Evolutionary conservation across 2,888 invertebrate genomes (phyloP).

Genomic region (Lasioglossum pauxillum): DNA sequence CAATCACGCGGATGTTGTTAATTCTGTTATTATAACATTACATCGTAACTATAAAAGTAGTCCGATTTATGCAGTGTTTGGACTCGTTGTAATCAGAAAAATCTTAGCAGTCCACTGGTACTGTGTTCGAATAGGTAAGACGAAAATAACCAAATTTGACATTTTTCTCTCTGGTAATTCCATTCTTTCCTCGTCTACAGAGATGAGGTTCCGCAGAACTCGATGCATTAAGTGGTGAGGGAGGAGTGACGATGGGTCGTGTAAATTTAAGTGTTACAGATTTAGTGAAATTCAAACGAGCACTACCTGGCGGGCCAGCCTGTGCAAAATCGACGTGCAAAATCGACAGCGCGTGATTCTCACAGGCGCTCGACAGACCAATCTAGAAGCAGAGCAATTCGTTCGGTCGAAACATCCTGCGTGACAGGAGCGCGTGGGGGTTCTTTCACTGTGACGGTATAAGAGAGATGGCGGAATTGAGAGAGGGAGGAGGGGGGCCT

Average conservation of each 20-base stretch:
- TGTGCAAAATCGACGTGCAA: neutral
- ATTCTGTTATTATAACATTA: neutral
- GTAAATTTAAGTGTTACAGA: neutral
- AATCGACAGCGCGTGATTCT: neutral
- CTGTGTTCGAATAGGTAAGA: neutral
- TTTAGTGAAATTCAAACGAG: neutral
- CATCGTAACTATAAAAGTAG: neutral
- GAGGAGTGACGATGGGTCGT: neutral
- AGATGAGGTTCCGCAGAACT: too few relatives aligned
- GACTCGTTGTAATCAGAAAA: neutral
- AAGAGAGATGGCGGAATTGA: neutral
- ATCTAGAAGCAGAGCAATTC: conserved; percentile 31
- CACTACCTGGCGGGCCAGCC: neutral
- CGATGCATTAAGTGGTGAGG: too few relatives aligned
- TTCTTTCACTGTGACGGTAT: neutral
- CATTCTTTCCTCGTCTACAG: neutral
- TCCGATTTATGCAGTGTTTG: neutral
- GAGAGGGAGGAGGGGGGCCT: neutral
- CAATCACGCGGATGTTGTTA: neutral
- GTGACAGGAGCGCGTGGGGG: neutral
- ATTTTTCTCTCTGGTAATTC: neutral
- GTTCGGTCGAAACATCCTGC: conserved; percentile 23
- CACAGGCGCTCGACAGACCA: neutral
- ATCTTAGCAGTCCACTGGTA: neutral
- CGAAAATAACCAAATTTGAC: neutral